Percentiles rank a stretch among this genome's conserved stretches.
Conservation (phyloP, 2,113 vertebrate genomes). For the Spheniscus mendiculus region DNA sequence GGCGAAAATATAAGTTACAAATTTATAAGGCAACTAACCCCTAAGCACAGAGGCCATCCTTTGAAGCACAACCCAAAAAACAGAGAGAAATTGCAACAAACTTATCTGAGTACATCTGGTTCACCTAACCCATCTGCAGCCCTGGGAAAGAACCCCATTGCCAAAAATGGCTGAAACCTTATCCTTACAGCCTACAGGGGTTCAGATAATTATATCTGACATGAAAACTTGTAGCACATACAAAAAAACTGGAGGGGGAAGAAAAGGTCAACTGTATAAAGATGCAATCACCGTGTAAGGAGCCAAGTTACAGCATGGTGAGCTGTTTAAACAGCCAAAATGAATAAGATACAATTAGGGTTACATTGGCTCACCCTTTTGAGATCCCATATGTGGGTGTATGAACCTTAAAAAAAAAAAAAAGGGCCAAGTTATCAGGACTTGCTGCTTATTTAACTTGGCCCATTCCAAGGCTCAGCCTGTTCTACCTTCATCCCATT, state of each 20-base stretch:
- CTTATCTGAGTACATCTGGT: conserved; percentile 64
- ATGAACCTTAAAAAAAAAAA: conserved; percentile 23
- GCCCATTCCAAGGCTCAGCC: conserved; percentile 22
- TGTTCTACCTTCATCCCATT: conserved; percentile 33
- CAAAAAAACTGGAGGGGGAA: conserved; percentile 53
- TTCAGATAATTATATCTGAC: conserved; percentile 69
- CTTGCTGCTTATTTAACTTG: conserved; percentile 62
- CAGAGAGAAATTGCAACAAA: conserved; percentile 46
- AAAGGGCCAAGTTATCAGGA: conserved; percentile 19
- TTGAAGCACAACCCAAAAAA: conserved; percentile 48
- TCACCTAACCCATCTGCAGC: conserved; percentile 61
- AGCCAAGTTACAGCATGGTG: conserved; percentile 60
- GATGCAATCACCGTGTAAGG: conserved; percentile 45
- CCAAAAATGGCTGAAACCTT: conserved; percentile 67
- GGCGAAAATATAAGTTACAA: neutral
- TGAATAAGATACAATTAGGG: conserved; percentile 60
- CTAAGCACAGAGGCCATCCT: neutral
- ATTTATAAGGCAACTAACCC: conserved; percentile 14
- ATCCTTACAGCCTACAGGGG: conserved; percentile 64
- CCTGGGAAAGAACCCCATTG: conserved; percentile 61
- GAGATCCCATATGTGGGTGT: conserved; percentile 38
- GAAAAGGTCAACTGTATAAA: conserved; percentile 68
- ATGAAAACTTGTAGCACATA: conserved; percentile 68
- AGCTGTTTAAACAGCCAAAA: conserved; percentile 56
- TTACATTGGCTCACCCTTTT: conserved; percentile 59